phyloP scores from a whole-genome alignment of 2,797 vertebrate species.

The Brotula barbata region DNA sequence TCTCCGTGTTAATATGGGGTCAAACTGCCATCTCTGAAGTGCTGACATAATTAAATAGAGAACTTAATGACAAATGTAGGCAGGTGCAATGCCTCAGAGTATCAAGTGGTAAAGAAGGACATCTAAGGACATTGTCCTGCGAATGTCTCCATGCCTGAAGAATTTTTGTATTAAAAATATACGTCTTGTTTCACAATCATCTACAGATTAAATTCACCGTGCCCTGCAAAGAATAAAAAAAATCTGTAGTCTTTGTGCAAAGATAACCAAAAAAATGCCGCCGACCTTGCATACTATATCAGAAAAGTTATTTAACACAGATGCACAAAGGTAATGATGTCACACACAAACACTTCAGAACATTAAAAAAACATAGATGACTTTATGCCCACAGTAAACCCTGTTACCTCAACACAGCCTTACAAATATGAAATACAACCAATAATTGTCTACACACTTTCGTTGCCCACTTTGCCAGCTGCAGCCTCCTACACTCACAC shows the following conservation, averaged over 20 bases:
- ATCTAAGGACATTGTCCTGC: conserved; percentile 31
- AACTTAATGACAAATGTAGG: neutral
- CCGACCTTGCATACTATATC: no score
- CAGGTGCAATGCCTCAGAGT: conserved; percentile 16
- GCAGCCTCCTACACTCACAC: conserved; percentile 52
- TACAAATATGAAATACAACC: conserved; percentile 3
- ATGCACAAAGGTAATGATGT: no score
- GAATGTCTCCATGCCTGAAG: neutral
- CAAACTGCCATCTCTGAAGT: conserved; percentile 9
- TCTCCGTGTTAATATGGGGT: conserved; percentile 6
- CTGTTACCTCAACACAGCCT: conserved; percentile 11
- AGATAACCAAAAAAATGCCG: no score
- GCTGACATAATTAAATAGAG: conserved; percentile 10
- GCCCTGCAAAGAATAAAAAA: no score
- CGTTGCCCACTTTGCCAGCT: conserved; percentile 29
- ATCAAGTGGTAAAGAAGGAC: conserved; percentile 13
- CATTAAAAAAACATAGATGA: no score
- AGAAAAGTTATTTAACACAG: no score
- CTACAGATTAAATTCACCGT: no score
- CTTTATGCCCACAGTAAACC: no score
- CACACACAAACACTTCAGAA: neutral
- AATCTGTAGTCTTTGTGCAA: no score
- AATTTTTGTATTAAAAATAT: conserved; percentile 6
- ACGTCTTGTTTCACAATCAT: conserved; percentile 11
- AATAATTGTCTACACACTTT: conserved; percentile 1